These are phyloP conservation scores for Nomada ruficornis DNA, from an alignment of 2,888 invertebrate species.

Conservation along the genomic window DNA sequence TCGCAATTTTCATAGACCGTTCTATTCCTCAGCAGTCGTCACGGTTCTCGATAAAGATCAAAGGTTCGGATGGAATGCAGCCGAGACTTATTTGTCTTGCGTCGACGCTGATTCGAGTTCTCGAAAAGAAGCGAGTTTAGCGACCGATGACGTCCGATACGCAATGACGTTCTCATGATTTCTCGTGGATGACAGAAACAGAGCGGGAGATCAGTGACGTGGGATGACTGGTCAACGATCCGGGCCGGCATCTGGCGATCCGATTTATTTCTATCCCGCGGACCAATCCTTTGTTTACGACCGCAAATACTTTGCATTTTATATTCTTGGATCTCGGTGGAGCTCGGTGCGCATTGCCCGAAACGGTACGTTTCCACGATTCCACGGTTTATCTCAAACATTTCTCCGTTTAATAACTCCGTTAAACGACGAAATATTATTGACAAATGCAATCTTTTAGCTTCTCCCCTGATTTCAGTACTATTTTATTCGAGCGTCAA, in stretches of 20 bases:
- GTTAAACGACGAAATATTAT: too few relatives aligned
- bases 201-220: constrained; percentile 15
- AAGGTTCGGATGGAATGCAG: neutral
- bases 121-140: constrained; percentile 19
- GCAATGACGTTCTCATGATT: neutral
- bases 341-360: neutral
- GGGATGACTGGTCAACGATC: constrained; percentile 45
- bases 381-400: too few relatives aligned
- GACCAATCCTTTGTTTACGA: constrained; percentile 20
- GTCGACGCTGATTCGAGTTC: neutral
- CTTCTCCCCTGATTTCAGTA: too few relatives aligned
- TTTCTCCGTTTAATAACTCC: too few relatives aligned
- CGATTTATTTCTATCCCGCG: constrained; percentile 42
- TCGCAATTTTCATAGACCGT: neutral
- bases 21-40: neutral
- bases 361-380: neutral
- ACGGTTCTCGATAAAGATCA: neutral
- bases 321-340: neutral
- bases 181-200: constrained; percentile 30
- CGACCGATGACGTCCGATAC: constrained; percentile 24
- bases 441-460: too few relatives aligned
- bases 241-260: constrained; percentile 34
- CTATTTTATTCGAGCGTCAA: too few relatives aligned
- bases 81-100: neutral
- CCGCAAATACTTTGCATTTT: constrained; percentile 11